phyloP scores from a whole-genome alignment of 2,888 invertebrate species.

The Apantesis nais region DNA sequence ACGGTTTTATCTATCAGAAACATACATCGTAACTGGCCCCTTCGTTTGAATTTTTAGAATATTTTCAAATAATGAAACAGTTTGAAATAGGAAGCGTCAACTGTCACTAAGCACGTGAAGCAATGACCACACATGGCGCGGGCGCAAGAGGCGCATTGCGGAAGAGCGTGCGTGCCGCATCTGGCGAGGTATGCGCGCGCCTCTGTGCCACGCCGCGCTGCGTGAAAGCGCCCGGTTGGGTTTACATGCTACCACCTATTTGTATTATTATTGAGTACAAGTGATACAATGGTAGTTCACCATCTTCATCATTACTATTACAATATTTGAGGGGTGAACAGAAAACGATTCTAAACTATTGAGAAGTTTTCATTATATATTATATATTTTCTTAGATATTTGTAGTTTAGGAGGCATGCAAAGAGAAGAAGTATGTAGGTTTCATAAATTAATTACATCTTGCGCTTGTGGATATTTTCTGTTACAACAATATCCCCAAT shows the following conservation, averaged over 20 bases:
- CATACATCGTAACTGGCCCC: background rate
- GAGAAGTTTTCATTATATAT: background rate
- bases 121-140: constrained; percentile 41
- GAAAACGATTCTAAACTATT: background rate
- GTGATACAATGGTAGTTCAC: background rate
- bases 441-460: too few species aligned
- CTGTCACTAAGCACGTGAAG: constrained; percentile 14
- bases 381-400: too few species aligned
- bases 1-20: background rate
- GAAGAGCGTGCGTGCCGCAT: constrained; percentile 62
- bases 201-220: constrained; percentile 12
- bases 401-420: too few species aligned
- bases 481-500: too few species aligned
- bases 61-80: background rate
- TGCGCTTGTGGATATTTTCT: too few species aligned
- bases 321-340: background rate
- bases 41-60: background rate
- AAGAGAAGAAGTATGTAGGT: too few species aligned
- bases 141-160: constrained; percentile 34
- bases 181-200: constrained; percentile 52
- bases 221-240: constrained; percentile 16
- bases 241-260: constrained; percentile 32
- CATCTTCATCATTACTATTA: background rate
- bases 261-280: background rate
- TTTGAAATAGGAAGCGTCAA: constrained; percentile 6